These are phyloP conservation scores for Dryobotodes eremita DNA, from an alignment of 2,888 invertebrate genomes.

Conservation along the genomic window DNA sequence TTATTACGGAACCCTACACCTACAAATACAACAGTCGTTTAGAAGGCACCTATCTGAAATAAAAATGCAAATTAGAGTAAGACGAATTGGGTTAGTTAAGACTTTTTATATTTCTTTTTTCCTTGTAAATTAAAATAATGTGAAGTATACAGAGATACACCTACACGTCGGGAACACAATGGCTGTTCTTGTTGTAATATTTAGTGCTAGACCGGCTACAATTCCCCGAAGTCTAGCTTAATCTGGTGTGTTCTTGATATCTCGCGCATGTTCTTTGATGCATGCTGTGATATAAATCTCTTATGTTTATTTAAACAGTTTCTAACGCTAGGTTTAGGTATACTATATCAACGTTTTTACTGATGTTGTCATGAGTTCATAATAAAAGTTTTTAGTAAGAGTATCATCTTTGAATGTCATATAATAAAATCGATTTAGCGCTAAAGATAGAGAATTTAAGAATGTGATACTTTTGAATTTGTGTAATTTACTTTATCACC, in stretches of 20 bases:
- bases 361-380: not conserved
- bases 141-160: constrained; percentile 33
- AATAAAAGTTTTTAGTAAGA: not conserved
- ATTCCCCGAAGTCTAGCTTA: constrained; percentile 67
- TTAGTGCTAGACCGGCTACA: constrained; percentile 63
- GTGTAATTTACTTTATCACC: no score
- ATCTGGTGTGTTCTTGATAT: constrained; percentile 66
- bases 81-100: constrained; percentile 62
- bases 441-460: not conserved
- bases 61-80: constrained; percentile 65
- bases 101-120: constrained; percentile 59
- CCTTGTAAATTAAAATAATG: constrained; percentile 62
- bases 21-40: constrained; percentile 60
- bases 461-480: no score
- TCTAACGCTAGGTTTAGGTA: not conserved
- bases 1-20: constrained; percentile 49
- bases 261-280: constrained; percentile 65
- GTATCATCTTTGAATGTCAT: not conserved
- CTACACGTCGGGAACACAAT: constrained; percentile 59
- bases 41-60: constrained; percentile 61
- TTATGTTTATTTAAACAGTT: constrained; percentile 54
- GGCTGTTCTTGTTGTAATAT: constrained; percentile 65
- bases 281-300: constrained; percentile 48
- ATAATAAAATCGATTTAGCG: not conserved
- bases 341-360: not conserved